Evolutionary conservation across 2,797 vertebrate genomes (phyloP).

Genomic region (Sebastes elongatus): DNA sequence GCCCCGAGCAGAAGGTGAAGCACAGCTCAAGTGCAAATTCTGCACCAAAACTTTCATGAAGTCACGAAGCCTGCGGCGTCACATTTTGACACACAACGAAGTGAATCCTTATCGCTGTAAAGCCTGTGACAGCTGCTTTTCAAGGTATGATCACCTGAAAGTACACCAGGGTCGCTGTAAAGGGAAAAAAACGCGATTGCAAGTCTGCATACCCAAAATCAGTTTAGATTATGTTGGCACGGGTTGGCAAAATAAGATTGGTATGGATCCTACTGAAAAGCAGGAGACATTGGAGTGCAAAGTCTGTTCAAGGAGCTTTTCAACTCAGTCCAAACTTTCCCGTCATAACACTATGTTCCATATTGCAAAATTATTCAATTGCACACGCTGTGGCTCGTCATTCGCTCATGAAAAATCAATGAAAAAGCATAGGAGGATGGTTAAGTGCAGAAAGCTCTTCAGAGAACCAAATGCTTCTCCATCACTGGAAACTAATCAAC

Average conservation of each 20-base stretch:
- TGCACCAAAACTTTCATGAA: conserved; percentile 84
- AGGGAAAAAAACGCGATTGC: conserved; percentile 67
- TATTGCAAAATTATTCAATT: conserved; percentile 73
- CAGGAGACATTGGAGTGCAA: conserved; percentile 64
- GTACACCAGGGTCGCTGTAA: conserved; percentile 79
- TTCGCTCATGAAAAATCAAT: conserved; percentile 72
- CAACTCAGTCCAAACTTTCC: conserved; percentile 63
- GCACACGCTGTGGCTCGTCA: conserved; percentile 65
- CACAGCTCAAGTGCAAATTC: conserved; percentile 82
- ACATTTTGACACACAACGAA: conserved; percentile 86
- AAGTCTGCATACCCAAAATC: conserved; percentile 81
- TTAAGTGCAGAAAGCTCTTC: conserved; percentile 55
- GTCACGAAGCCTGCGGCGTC: conserved; percentile 75
- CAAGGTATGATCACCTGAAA: conserved; percentile 83
- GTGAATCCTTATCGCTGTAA: conserved; percentile 86
- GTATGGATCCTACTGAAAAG: conserved; percentile 12
- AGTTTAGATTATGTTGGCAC: conserved; percentile 73
- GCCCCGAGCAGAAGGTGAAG: conserved; percentile 24
- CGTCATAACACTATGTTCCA: conserved; percentile 79
- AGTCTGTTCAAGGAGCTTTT: conserved; percentile 73
- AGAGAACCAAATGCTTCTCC: neutral
- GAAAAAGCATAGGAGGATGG: conserved; percentile 61
- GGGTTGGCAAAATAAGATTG: conserved; percentile 66
- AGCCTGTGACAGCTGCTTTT: conserved; percentile 83
- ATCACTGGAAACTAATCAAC: neutral